These are phyloP conservation scores for Cliona cf. orientalis DNA, from an alignment of 37 sponge, comb jelly and placozoan species.

Conservation along the genomic window DNA sequence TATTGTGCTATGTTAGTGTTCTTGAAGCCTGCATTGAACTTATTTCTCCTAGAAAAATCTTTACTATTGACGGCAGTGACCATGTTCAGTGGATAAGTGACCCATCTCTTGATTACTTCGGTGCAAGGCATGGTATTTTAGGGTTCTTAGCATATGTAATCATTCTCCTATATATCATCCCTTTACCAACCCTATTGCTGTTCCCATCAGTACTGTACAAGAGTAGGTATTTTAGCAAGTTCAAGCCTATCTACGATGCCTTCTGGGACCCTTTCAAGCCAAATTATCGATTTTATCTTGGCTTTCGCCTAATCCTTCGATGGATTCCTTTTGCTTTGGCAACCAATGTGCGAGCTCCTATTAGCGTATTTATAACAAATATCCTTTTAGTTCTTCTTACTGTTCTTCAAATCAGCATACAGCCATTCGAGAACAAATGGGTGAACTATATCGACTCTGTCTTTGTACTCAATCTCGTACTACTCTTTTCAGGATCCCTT, in stretches of 20 bases:
- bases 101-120: conserved; percentile 14
- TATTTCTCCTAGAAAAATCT: background rate
- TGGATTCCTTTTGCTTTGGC: conserved; percentile 7
- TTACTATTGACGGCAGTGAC: background rate
- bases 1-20: conserved; percentile 45
- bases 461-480: conserved; percentile 18
- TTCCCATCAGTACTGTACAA: conserved; percentile 26
- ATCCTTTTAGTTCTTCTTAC: background rate
- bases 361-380: background rate
- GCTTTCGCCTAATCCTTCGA: conserved; percentile 23
- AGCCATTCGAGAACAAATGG: conserved; percentile 19
- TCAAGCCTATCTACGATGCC: conserved; percentile 41
- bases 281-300: conserved; percentile 28
- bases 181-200: conserved; percentile 21
- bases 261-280: conserved; percentile 48
- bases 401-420: conserved; percentile 3
- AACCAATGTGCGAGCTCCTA: background rate
- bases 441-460: conserved; percentile 14
- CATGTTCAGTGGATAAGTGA: conserved; percentile 4
- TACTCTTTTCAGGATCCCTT: conserved; percentile 1
- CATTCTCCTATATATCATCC: conserved; percentile 20
- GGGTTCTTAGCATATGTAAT: conserved; percentile 11
- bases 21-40: conserved; percentile 14
- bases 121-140: background rate
- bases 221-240: conserved; percentile 1